Evolutionary conservation across 2,888 invertebrate genomes (phyloP).

Genomic region (Caenorhabditis sp.): DNA sequence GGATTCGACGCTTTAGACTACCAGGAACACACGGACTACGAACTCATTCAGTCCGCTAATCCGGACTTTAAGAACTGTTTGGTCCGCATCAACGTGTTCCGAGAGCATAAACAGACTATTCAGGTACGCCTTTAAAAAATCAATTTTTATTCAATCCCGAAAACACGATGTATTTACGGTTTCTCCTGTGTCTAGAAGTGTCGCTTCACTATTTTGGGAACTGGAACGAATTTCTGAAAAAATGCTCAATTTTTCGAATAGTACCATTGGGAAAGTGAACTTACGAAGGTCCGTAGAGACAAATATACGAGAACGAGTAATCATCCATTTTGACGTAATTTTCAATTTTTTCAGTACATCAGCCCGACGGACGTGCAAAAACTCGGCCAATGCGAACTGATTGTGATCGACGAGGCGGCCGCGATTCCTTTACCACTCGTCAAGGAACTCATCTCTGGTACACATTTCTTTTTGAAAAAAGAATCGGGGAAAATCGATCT

Average conservation of each 20-base stretch:
- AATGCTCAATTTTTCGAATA: too few relatives aligned
- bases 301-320: too few relatives aligned
- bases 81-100: conserved; percentile 90
- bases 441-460: conserved; percentile 81
- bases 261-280: too few relatives aligned
- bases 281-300: too few relatives aligned
- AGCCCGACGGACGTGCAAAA: conserved; percentile 91
- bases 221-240: too few relatives aligned
- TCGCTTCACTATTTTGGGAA: too few relatives aligned
- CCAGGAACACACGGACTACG: conserved; percentile 96
- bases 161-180: too few relatives aligned
- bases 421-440: conserved; percentile 96
- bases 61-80: conserved; percentile 96
- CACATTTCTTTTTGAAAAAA: too few relatives aligned
- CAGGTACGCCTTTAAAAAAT: conserved; percentile 68
- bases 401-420: conserved; percentile 98
- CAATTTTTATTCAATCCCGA: not conserved
- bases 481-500: too few relatives aligned
- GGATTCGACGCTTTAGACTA: conserved; percentile 91
- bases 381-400: conserved; percentile 92
- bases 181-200: too few relatives aligned
- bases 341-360: conserved; percentile 86
- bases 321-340: too few relatives aligned
- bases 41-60: conserved; percentile 93
- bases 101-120: conserved; percentile 78